phyloP scores from a whole-genome alignment of 2,888 invertebrate species.

The Camptogramma bilineatum region DNA sequence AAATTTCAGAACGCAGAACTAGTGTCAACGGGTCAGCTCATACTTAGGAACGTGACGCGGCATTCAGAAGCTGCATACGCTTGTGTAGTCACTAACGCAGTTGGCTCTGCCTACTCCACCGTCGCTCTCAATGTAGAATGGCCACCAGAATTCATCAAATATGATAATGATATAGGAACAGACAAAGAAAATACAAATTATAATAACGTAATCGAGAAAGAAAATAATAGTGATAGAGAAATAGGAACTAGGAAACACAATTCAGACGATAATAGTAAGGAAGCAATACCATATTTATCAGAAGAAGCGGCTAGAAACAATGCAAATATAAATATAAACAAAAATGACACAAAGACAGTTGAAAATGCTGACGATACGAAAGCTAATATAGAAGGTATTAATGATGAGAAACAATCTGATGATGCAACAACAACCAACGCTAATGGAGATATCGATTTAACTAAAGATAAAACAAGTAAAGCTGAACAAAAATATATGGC shows the following conservation, averaged over 20 bases:
- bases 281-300: background rate
- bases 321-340: background rate
- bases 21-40: slow-evolving; percentile 57
- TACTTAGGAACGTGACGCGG: slow-evolving; percentile 64
- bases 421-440: background rate
- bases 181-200: background rate
- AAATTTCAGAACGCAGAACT: slow-evolving; percentile 65
- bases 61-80: slow-evolving; percentile 82
- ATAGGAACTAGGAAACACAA: background rate
- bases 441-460: background rate
- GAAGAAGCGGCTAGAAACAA: background rate
- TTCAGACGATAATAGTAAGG: background rate
- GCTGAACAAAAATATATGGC: background rate
- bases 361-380: background rate
- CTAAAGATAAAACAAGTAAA: background rate
- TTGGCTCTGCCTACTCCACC: slow-evolving; percentile 81
- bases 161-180: slow-evolving; percentile 1
- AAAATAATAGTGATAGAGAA: background rate
- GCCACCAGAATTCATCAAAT: slow-evolving; percentile 64
- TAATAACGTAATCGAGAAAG: background rate
- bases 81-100: slow-evolving; percentile 86
- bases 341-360: background rate
- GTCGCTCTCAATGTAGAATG: slow-evolving; percentile 84
- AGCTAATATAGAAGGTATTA: background rate
- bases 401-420: background rate